A percentile compares a stretch with the other conserved stretches of the same genome.
Evolutionary conservation across 2,888 invertebrate species (phyloP).

Genomic region (Lymantria dispar): DNA sequence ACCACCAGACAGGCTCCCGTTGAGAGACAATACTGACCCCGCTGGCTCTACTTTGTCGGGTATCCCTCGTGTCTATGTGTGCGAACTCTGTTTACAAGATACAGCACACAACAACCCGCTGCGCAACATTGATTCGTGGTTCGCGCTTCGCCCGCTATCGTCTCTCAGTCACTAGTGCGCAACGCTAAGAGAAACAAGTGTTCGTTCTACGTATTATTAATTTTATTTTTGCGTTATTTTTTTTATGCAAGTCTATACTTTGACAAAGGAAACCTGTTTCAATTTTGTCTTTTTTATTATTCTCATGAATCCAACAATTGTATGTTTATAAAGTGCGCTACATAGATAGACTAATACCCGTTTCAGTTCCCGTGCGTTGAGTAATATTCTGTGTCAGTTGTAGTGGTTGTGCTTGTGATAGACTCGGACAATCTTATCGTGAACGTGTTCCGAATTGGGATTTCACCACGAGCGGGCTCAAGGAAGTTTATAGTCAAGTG

Average conservation of each 20-base stretch:
- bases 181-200: slow-evolving; percentile 74
- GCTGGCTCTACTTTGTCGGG: slow-evolving; percentile 34
- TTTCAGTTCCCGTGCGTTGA: slow-evolving; percentile 73
- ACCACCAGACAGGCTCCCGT: slow-evolving; percentile 45
- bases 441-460: slow-evolving; percentile 77
- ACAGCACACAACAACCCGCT: slow-evolving; percentile 57
- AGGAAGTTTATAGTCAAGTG: slow-evolving; percentile 80
- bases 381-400: slow-evolving; percentile 79
- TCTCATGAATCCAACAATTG: slow-evolving; percentile 44
- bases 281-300: slow-evolving; percentile 48
- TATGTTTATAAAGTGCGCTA: slow-evolving; percentile 50
- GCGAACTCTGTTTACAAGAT: slow-evolving; percentile 42
- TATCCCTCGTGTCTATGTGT: slow-evolving; percentile 43
- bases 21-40: slow-evolving; percentile 50
- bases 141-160: slow-evolving; percentile 41
- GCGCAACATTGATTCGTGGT: slow-evolving; percentile 76
- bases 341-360: slow-evolving; percentile 56
- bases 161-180: slow-evolving; percentile 80
- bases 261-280: slow-evolving; percentile 64
- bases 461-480: slow-evolving; percentile 82
- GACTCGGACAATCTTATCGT: slow-evolving; percentile 74
- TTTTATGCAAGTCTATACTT: slow-evolving; percentile 51
- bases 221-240: slow-evolving; percentile 72
- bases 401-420: slow-evolving; percentile 78
- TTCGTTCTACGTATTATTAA: slow-evolving; percentile 48